Evolutionary conservation across 1,140 invertebrate species (phyloP), one percentile per base, ranked within the genome.

Genomic region (Chrysopa pallens): DNA sequence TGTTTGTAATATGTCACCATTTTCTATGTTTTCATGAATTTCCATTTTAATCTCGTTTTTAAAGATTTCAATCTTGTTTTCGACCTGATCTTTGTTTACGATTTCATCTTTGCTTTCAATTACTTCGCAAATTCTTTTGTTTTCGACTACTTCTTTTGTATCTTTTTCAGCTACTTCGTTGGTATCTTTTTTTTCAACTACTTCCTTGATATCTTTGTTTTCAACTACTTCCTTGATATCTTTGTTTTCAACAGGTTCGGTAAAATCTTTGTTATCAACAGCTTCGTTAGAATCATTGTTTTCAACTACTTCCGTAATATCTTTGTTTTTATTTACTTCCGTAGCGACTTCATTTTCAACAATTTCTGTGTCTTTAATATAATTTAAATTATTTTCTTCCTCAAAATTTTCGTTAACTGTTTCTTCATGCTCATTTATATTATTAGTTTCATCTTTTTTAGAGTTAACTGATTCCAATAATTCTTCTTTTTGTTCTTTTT

Each of bases 241-340:
- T 6, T 58, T 59, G 36, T 62, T 62, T 39, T 62, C 62, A n/a
- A 59, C 61, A 13, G 63, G 56, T 48, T 64, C 62, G 49, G 63
- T 62, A 11, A 57, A 58, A 40, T 60, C 52, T 11, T 57, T 48
- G 42, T 62, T 58, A 40, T 61, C 61, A 8, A 56, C 52, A n/a
- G 53, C 53, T 1, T 56, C 50, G 40, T 63, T 64, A 42, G 53
- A 58, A 33, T 61, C 59, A 39, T 62, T 51, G 45, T 62, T 62
- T 48, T 63, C 61, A 9, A 59, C 61, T 17, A 62, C n/a, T n/a
- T n/a, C n/a, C n/a, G n/a, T n/a, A n/a, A n/a, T 59, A 46, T 60
- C 63, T 11, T 31, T 31, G 6, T 31, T 11, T 31, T 31, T 31
- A 7, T 31, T 11, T 31, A 31, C 29, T 6, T 31, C 6, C 29